Percentiles rank a stretch among this genome's conserved stretches.
phyloP scores from a whole-genome alignment of 2,113 vertebrate species.

The Albula glossodonta region DNA sequence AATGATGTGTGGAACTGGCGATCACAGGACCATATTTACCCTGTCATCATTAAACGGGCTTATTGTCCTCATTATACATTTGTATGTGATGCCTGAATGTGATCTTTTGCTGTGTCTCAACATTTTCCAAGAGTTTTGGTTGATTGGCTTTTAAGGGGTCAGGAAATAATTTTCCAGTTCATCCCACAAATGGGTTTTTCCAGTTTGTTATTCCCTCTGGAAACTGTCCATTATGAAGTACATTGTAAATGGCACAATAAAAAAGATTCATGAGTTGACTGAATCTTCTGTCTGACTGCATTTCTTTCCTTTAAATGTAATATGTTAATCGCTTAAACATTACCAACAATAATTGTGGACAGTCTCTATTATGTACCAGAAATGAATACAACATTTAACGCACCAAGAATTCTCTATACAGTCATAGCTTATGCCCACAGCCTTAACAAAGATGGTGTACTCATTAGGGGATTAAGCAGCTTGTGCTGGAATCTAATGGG shows the following conservation, averaged over 20 bases:
- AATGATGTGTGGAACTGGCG: not conserved
- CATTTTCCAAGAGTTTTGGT: not conserved
- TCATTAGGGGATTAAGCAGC: not conserved
- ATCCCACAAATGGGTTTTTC: not conserved
- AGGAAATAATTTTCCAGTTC: not conserved
- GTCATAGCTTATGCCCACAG: not conserved
- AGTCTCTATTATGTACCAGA: not conserved
- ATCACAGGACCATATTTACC: not conserved
- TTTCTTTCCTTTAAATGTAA: not conserved
- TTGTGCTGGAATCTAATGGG: slow-evolving; percentile 2
- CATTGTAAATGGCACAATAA: not conserved
- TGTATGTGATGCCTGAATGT: not conserved
- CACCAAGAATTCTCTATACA: not conserved
- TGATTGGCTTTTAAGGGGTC: not conserved
- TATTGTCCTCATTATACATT: not conserved
- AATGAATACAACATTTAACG: not conserved
- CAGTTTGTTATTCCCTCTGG: too few species aligned
- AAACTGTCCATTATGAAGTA: not conserved
- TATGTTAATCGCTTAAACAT: not conserved
- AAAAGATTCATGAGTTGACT: not conserved
- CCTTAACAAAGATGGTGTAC: not conserved
- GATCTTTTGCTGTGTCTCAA: not conserved
- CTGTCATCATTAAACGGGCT: not conserved
- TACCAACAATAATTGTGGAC: not conserved
- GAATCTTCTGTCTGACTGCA: not conserved